Base-by-base conservation (phyloP, 2,888 invertebrate species). In the Sinotaia quadrata region DNA sequence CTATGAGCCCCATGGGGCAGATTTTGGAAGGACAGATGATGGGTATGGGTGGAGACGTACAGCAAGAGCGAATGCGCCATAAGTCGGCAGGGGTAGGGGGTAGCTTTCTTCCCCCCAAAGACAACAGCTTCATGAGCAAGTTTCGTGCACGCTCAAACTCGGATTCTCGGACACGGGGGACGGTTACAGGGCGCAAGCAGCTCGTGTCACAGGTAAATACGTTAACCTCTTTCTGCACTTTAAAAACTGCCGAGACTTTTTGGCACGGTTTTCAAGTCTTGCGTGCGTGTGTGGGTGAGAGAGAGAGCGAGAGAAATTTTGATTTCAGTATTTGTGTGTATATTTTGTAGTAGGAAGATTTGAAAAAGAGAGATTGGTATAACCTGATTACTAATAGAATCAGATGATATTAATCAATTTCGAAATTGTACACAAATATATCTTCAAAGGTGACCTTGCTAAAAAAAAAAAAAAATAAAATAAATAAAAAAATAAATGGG, bases 1-100 rank as follows among this genome's bases (percentile, higher is more conserved):
- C 72, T 12, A 68, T 77, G 10, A 81, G 84, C n/a, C 84, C 82
- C 18, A 85, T 85, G 85, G 81, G 84, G n/a, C 81, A 79, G 73
- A 81, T 85, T 63, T 76, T 84, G 54, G 82, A 81, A 31, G 82
- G 80, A 62, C 82, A 83, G 68, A 77, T 83, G 72, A 65, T 74
- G 61, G 77, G 76, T 31, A 78, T 79, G 33, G 60, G 66, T 1
- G 72, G 61, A 0, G 74, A 47, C 24, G 47, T 47, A 3, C 47
- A 24, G 49, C 21, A 7, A 71, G 71, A 44, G 78, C 75, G 79
- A 37, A 72, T 61, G 36, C 67, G 82, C 10, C 84, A 83, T 74
- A 75, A 78, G 67, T 83, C 83, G 27, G 82, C 81, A 21, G 80
- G 80, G 10, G 41, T 12, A 5, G 31, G 29, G 7, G 37, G 37